These are phyloP conservation scores for Lepisosteus oculatus DNA, from an alignment of 2,113 vertebrate genomes.

Conservation along the genomic window DNA sequence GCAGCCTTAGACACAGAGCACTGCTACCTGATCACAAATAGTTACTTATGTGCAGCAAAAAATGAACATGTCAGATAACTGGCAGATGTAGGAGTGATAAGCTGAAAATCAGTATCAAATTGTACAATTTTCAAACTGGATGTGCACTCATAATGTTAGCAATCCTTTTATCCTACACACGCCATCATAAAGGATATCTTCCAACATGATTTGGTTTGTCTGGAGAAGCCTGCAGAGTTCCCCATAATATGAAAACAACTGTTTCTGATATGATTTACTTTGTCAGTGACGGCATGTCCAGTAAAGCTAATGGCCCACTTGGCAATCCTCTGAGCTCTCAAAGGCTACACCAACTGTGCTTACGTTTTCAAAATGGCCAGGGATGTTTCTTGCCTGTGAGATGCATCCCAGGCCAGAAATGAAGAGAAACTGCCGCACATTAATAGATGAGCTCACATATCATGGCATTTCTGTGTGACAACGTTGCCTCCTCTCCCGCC, in stretches of 20 bases:
- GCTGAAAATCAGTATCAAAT: slow-evolving; percentile 7
- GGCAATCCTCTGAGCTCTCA: slow-evolving; percentile 10
- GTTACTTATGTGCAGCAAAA: neutral
- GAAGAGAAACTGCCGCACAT: slow-evolving; percentile 55
- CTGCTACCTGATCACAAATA: neutral
- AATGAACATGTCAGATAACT: neutral
- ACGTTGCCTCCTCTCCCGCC: neutral
- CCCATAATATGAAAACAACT: slow-evolving; percentile 5
- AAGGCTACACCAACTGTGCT: neutral
- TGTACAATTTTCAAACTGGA: slow-evolving; percentile 13
- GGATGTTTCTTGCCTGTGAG: slow-evolving; percentile 2
- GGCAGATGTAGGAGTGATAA: neutral
- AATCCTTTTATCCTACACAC: slow-evolving; percentile 10
- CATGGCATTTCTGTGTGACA: slow-evolving; percentile 40
- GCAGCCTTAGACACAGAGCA: neutral
- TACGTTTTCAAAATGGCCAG: neutral
- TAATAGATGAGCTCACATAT: slow-evolving; percentile 48
- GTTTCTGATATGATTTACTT: slow-evolving; percentile 19
- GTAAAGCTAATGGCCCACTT: slow-evolving; percentile 12
- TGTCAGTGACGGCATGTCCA: slow-evolving; percentile 10
- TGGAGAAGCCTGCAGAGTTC: neutral
- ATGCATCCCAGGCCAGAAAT: slow-evolving; percentile 41
- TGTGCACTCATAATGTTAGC: neutral
- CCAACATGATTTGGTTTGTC: slow-evolving; percentile 2
- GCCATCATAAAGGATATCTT: slow-evolving; percentile 1